phyloP scores from a whole-genome alignment of 2,113 vertebrate genomes.

The Solea senegalensis region DNA sequence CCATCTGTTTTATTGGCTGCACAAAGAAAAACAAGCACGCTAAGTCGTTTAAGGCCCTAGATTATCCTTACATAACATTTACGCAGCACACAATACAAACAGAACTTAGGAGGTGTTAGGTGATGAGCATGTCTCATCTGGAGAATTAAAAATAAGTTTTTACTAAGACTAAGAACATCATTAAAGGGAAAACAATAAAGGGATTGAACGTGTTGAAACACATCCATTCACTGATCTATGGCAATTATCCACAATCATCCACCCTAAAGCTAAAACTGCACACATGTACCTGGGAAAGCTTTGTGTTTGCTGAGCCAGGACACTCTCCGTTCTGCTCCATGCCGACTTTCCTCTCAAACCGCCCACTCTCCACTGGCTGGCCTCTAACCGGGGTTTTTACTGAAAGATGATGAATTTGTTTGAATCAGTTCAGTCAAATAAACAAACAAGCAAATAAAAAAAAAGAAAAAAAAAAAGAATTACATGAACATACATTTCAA shows the following conservation, averaged over 20 bases:
- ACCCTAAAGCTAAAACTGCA: slow-evolving; percentile 25
- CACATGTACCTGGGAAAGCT: slow-evolving; percentile 78
- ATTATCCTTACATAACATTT: background rate
- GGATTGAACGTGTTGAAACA: slow-evolving; percentile 51
- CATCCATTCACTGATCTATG: slow-evolving; percentile 31
- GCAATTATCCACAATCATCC: slow-evolving; percentile 34
- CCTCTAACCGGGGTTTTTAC: slow-evolving; percentile 63
- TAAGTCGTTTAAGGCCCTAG: background rate
- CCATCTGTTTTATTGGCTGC: slow-evolving; percentile 32
- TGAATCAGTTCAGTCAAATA: background rate
- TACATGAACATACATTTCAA: background rate
- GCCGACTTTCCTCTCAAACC: slow-evolving; percentile 69
- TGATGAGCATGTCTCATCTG: slow-evolving; percentile 2
- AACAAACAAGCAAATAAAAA: too few relatives aligned
- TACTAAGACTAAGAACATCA: background rate
- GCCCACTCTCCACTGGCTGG: slow-evolving; percentile 55
- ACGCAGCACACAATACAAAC: background rate
- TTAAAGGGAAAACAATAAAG: slow-evolving; percentile 20
- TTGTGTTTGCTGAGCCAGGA: slow-evolving; percentile 63
- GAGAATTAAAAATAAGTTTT: slow-evolving; percentile 15
- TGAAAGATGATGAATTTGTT: slow-evolving; percentile 24
- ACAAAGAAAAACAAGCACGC: slow-evolving; percentile 17
- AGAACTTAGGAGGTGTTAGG: background rate
- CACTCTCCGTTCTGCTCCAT: slow-evolving; percentile 75
- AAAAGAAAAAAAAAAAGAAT: background rate